Evolutionary conservation across 2,888 invertebrate genomes (phyloP).

Genomic region (Bellardia bayeri): DNA sequence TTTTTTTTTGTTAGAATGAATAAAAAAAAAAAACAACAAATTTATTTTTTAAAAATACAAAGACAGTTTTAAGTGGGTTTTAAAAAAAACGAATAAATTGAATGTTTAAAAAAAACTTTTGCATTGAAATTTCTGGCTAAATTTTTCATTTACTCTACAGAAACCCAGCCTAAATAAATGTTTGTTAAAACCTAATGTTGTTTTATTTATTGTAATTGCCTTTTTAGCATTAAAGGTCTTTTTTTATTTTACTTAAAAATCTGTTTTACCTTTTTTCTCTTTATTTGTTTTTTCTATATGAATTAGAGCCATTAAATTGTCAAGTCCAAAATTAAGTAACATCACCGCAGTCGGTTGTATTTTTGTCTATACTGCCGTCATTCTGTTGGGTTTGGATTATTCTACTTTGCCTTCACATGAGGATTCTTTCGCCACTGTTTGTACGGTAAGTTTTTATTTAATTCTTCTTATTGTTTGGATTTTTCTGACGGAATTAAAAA

Average conservation of each 20-base stretch:
- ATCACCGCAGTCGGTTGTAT: conserved; percentile 96
- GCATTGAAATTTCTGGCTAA: no score
- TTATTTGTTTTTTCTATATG: conserved; percentile 49
- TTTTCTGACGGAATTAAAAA: conserved; percentile 10
- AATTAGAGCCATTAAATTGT: conserved; percentile 93
- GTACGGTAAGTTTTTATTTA: conserved; percentile 89
- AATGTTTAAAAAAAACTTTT: no score
- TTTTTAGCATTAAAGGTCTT: not conserved
- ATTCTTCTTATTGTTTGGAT: not conserved
- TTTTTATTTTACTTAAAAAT: not conserved
- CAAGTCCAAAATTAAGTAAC: conserved; percentile 96
- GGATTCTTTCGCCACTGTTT: conserved; percentile 91
- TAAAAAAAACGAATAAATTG: not conserved
- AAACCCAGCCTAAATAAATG: not conserved
- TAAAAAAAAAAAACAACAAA: not conserved
- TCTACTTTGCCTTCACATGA: conserved; percentile 89
- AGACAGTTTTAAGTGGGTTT: not conserved
- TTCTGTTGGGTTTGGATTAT: conserved; percentile 93
- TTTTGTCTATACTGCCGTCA: conserved; percentile 94
- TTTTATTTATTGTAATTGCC: conserved; percentile 4
- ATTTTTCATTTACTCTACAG: no score
- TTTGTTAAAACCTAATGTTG: not conserved
- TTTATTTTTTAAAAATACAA: conserved; percentile 2
- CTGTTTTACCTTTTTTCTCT: conserved; percentile 29
- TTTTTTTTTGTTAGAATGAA: not conserved